A percentile compares a stretch with the other conserved stretches of the same genome.
These are phyloP conservation scores for Camelus dromedarius DNA, from an alignment of 2,113 vertebrate species.

Conservation along the genomic window DNA sequence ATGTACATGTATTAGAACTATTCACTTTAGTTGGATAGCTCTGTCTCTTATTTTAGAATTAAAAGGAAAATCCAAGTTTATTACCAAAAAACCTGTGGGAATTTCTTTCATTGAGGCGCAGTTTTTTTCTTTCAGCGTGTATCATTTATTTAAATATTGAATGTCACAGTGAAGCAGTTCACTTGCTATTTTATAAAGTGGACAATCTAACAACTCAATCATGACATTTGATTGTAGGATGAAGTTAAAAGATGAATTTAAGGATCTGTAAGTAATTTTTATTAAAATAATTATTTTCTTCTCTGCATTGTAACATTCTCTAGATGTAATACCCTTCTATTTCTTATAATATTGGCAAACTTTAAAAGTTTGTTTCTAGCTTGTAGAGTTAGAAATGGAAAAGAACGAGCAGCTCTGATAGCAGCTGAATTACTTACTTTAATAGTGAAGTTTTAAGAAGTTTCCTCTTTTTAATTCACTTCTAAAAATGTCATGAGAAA, in stretches of 20 bases:
- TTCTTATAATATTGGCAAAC: neutral
- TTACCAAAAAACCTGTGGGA: neutral
- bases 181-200: neutral
- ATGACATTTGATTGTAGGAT: neutral
- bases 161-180: neutral
- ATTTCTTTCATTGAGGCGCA: neutral
- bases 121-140: neutral
- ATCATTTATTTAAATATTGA: neutral
- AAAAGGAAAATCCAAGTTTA: neutral
- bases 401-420: neutral
- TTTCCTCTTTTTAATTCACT: neutral
- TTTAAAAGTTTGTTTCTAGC: neutral
- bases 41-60: neutral
- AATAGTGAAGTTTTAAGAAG: neutral
- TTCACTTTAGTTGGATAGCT: neutral
- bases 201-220: neutral
- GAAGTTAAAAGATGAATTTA: neutral
- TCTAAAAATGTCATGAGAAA: slow-evolving; percentile 16
- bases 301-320: neutral
- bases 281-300: neutral
- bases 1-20: neutral
- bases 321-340: neutral
- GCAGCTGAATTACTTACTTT: neutral
- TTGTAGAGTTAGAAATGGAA: neutral
- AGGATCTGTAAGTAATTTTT: slow-evolving; percentile 6